Evolutionary conservation across 2,888 invertebrate species (phyloP).

Genomic region (Eilema sororculum): DNA sequence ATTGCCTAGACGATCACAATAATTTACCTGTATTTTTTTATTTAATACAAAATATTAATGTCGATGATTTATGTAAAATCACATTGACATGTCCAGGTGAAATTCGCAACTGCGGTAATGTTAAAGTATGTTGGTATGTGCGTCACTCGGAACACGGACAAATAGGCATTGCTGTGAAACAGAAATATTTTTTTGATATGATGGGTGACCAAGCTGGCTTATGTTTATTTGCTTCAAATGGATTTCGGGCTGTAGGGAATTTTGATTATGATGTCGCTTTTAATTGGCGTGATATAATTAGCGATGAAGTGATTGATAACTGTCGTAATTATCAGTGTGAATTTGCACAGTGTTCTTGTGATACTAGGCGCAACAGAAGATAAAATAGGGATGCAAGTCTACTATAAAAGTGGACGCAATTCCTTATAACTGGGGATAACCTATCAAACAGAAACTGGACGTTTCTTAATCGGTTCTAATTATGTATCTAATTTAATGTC

Average conservation of each 20-base stretch:
- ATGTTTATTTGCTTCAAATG: constrained; percentile 7
- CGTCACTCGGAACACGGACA: constrained; percentile 4
- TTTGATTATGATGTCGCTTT: neutral
- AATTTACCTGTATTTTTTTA: neutral
- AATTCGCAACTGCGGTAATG: neutral
- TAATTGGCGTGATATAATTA: neutral
- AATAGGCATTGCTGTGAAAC: constrained; percentile 10
- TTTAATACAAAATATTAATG: neutral
- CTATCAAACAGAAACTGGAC: neutral
- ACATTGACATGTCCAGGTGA: neutral
- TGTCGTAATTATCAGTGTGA: neutral
- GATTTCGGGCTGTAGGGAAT: constrained; percentile 9
- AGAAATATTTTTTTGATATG: constrained; percentile 18
- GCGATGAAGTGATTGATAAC: neutral
- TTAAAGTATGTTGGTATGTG: constrained; percentile 1
- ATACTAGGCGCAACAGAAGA: neutral
- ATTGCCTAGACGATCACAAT: neutral
- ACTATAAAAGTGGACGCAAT: neutral
- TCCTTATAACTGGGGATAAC: neutral
- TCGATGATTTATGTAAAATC: neutral
- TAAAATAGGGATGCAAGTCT: neutral
- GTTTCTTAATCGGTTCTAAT: neutral
- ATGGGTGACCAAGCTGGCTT: constrained; percentile 1
- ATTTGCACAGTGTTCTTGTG: neutral
- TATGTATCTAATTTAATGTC: neutral